phyloP scores from a whole-genome alignment of 2,113 vertebrate species.

The Theropithecus gelada region DNA sequence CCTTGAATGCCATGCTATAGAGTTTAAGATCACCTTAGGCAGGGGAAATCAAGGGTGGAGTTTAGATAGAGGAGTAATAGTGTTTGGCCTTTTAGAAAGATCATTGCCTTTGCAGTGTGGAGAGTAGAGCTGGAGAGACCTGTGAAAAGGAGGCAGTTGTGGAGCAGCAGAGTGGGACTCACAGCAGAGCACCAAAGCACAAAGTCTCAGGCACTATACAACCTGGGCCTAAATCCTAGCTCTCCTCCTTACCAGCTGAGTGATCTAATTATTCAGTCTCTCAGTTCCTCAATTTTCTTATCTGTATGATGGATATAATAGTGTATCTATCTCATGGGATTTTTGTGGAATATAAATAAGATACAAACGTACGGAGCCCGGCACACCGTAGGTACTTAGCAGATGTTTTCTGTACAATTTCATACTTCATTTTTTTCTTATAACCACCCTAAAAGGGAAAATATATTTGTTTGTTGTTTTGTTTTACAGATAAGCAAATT shows the following conservation, averaged over 20 bases:
- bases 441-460: not conserved
- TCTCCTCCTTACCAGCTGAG: not conserved
- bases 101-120: not conserved
- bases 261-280: not conserved
- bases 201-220: not conserved
- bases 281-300: not conserved
- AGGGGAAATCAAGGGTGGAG: not conserved
- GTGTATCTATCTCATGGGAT: not conserved
- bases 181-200: not conserved
- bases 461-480: not conserved
- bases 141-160: not conserved
- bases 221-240: not conserved
- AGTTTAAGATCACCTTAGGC: not conserved
- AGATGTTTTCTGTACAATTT: conserved; percentile 23
- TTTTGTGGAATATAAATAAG: not conserved
- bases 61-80: not conserved
- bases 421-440: not conserved
- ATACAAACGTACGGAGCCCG: not conserved
- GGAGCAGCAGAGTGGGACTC: not conserved
- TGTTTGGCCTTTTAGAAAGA: not conserved
- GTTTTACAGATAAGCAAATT: not conserved
- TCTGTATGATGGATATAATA: not conserved
- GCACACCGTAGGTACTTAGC: not conserved
- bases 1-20: not conserved
- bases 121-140: not conserved